A percentile compares a stretch with the other conserved stretches of the same genome.
Conservation (phyloP, 2,113 vertebrate species). For the Gnathonemus echidnorhynchus region DNA sequence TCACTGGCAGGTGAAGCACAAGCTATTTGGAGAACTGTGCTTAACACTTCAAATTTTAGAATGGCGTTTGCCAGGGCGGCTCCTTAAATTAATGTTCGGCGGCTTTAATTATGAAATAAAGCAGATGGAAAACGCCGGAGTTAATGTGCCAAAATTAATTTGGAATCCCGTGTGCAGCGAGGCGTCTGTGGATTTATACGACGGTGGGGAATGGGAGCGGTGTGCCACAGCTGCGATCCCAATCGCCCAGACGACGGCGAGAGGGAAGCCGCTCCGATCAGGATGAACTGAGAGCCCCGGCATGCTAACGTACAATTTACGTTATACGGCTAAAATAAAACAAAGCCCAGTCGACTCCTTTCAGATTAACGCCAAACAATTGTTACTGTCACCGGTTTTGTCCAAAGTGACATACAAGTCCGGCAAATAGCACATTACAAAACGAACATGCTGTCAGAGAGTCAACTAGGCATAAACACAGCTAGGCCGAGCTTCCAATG, state of each 20-base stretch:
- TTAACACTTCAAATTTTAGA: background rate
- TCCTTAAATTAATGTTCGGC: conserved; percentile 14
- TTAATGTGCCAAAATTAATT: conserved; percentile 18
- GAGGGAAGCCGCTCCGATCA: background rate
- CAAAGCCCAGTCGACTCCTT: background rate
- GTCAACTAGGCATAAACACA: background rate
- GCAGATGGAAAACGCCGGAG: conserved; percentile 9
- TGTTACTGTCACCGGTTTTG: background rate
- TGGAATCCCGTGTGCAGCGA: conserved; percentile 12
- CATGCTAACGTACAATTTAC: background rate
- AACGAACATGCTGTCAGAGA: background rate
- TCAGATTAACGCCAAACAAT: background rate
- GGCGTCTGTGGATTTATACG: background rate
- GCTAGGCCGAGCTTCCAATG: background rate
- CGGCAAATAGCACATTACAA: background rate
- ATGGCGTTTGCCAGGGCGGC: background rate
- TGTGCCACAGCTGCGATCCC: background rate
- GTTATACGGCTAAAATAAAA: background rate
- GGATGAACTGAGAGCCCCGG: background rate
- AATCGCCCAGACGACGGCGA: background rate
- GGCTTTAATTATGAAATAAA: conserved; percentile 17
- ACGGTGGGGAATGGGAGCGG: background rate
- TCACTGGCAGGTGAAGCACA: background rate
- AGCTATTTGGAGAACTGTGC: background rate
- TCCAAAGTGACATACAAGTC: too few relatives aligned